These are phyloP conservation scores for Melanotaenia boesemani DNA, from an alignment of 2,797 vertebrate species.

Conservation along the genomic window DNA sequence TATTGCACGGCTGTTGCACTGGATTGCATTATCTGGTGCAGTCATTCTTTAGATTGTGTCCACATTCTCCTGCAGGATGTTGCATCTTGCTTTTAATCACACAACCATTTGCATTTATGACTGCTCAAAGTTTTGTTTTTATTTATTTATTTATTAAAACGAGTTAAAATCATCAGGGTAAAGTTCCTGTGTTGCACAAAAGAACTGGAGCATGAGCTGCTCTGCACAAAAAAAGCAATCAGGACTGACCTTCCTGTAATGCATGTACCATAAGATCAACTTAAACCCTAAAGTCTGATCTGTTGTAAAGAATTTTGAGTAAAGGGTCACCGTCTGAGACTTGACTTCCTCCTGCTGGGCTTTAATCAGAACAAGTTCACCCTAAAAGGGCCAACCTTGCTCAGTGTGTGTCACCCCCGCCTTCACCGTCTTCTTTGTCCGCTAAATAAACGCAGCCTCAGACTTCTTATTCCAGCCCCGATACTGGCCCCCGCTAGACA, in stretches of 20 bases:
- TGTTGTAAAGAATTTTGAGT: constrained; percentile 33
- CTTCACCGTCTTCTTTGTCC: constrained; percentile 41
- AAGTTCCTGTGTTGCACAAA: not conserved
- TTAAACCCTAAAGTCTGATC: constrained; percentile 59
- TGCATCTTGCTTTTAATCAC: constrained; percentile 28
- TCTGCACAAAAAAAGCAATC: constrained; percentile 30
- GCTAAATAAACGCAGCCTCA: constrained; percentile 33
- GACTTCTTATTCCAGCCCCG: constrained; percentile 42
- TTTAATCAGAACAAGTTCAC: constrained; percentile 65
- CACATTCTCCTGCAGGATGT: constrained; percentile 23
- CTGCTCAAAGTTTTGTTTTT: not conserved
- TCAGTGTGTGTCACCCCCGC: constrained; percentile 21
- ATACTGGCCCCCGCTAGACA: constrained; percentile 53
- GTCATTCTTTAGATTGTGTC: constrained; percentile 40
- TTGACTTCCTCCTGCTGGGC: constrained; percentile 60
- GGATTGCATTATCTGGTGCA: constrained; percentile 48
- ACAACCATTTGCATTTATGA: not conserved
- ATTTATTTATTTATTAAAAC: not conserved
- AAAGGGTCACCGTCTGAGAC: constrained; percentile 56
- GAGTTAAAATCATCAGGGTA: not conserved
- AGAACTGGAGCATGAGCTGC: constrained; percentile 12
- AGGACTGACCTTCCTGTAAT: constrained; percentile 29
- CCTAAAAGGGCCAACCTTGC: constrained; percentile 22
- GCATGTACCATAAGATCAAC: constrained; percentile 43
- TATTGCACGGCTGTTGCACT: constrained; percentile 44